These are phyloP conservation scores for Vidua macroura DNA, from an alignment of 2,113 vertebrate genomes.

Conservation along the genomic window DNA sequence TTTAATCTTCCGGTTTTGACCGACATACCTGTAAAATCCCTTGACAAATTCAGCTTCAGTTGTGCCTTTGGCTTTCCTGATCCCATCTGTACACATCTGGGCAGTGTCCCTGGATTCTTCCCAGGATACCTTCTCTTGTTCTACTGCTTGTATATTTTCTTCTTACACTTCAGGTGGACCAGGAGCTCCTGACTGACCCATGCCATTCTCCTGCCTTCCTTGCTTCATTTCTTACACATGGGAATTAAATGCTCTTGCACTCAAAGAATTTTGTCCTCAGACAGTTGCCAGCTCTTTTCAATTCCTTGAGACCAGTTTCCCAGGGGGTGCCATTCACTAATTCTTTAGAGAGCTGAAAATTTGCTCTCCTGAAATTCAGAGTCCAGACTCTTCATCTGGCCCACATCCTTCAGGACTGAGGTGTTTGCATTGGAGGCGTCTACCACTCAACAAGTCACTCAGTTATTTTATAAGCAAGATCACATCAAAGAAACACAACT, in stretches of 20 bases:
- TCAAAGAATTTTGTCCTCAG: neutral
- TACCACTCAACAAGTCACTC: neutral
- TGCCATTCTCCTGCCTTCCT: neutral
- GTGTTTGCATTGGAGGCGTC: rapidly evolving
- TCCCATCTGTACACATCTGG: neutral
- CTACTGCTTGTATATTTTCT: neutral
- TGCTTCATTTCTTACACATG: neutral
- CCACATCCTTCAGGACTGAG: neutral
- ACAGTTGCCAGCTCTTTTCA: neutral
- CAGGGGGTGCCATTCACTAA: neutral
- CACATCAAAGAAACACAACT: neutral
- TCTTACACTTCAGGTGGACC: neutral
- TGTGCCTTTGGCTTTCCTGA: neutral
- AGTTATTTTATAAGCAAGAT: neutral
- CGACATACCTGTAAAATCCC: neutral
- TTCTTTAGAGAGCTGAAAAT: neutral
- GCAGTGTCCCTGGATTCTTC: neutral
- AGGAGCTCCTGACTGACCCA: neutral
- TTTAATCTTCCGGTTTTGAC: neutral
- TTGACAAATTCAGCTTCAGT: neutral
- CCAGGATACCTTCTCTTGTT: neutral
- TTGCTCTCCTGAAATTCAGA: neutral
- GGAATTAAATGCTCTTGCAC: neutral
- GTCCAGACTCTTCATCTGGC: neutral
- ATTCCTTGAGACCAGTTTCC: neutral